phyloP scores from a whole-genome alignment of 2,888 invertebrate genomes.

The Ophion slaviceki region DNA sequence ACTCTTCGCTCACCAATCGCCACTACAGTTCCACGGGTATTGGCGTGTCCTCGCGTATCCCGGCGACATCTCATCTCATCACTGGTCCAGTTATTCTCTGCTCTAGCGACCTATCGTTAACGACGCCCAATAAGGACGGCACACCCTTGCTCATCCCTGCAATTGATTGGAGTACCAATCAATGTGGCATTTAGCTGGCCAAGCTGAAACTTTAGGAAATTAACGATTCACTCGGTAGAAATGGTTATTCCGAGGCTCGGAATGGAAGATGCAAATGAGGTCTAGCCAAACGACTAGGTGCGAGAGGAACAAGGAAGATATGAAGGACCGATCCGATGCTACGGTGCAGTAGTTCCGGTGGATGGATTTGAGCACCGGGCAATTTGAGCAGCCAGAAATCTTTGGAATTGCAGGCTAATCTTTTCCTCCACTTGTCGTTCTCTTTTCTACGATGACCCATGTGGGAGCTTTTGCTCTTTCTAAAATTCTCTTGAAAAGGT shows the following conservation, averaged over 20 bases:
- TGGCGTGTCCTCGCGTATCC: conserved; percentile 46
- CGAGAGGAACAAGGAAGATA: conserved; percentile 38
- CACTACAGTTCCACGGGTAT: conserved; percentile 41
- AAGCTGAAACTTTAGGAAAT: conserved; percentile 83
- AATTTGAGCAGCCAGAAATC: conserved; percentile 41
- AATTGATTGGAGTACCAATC: conserved; percentile 83
- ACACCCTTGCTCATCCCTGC: conserved; percentile 73
- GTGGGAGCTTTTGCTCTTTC: conserved; percentile 13
- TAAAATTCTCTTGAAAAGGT: conserved; percentile 50
- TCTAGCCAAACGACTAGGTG: conserved; percentile 47
- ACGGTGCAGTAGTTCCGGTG: conserved; percentile 35
- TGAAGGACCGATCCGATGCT: conserved; percentile 59
- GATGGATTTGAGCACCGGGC: conserved; percentile 25
- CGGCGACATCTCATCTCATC: conserved; percentile 53
- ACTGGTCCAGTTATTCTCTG: conserved; percentile 27
- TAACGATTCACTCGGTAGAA: conserved; percentile 82
- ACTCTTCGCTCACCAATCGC: conserved; percentile 59
- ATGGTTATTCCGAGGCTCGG: conserved; percentile 81
- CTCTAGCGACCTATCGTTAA: conserved; percentile 48
- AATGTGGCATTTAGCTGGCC: conserved; percentile 82
- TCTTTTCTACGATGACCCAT: conserved; percentile 59
- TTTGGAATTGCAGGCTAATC: conserved; percentile 56
- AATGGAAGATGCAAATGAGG: conserved; percentile 73
- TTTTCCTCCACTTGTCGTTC: conserved; percentile 49
- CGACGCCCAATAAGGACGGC: conserved; percentile 53